Evolutionary conservation across 2,113 vertebrate species (phyloP), one percentile per base, ranked within the genome.

Genomic region (Ictidomys tridecemlineatus): DNA sequence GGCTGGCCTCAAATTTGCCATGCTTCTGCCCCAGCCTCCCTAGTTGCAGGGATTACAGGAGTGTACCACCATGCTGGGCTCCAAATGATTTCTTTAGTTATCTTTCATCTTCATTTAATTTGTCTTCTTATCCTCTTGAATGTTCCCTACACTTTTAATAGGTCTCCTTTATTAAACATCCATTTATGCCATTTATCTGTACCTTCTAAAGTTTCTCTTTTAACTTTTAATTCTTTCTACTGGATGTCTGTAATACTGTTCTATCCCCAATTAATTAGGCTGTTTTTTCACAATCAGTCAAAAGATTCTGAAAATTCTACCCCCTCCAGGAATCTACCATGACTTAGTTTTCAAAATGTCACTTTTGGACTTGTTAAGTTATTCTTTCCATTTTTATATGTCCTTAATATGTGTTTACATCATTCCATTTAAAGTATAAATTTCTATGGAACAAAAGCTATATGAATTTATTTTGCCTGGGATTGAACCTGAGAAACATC

Each of bases 401-500:
- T 74, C 58, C 8, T 77, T 84, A 74, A 58, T 84, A 85, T 58
- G 4, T 96, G 45, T 58, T 84, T 88, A 24, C 5, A 90, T 30
- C 13, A 87, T 80, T 96, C 4, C 63, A 8, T 78, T 89, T 86
- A 45, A 18, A 73, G 79, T 70, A 65, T 89, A 65, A 74, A 86
- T 91, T 89, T 91, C 63, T 63, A 32, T 84, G 9, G 28, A 89
- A 22, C 32, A 87, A 11, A 87, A 89, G 39, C 14, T 63, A 63
- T 85, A 69, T 70, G 70, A 87, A 26, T 94, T 85, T 87, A 28
- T 39, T 87, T 94, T 2, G 92, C 24, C 16, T 91, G 67, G 37
- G 5, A 74, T 24, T 85, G 79, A 97, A 84, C 16, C 16, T 91
- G 24, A 89, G 93, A 94, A 93, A 84, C 4, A 95, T 72, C 17